Base-by-base conservation (phyloP, 2,888 invertebrate species). In the Leucoptera coffeella region DNA sequence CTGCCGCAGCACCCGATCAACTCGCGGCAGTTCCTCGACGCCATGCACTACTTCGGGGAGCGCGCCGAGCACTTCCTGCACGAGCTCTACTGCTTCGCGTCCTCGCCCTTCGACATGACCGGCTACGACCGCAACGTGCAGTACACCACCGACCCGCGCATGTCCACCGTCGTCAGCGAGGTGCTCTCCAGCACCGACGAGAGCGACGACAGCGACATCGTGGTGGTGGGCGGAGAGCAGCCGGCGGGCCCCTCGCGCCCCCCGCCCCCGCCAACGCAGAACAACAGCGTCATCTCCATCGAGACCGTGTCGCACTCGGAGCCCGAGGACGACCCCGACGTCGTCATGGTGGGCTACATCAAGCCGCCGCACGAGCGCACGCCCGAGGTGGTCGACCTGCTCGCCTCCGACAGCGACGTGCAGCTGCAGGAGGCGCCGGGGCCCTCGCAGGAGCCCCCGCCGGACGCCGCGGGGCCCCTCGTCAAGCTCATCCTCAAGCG, bases 1-100 rank as follows among this genome's bases (percentile, higher is more conserved):
- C 59, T 93, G 12, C 77, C 73, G 5, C 65, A 76, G 34, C 76
- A 80, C 42, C 78, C 86, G 43, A 75, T 85, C 32, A 72, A 67
- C 35, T 79, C 83, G 31, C 47, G 72, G 6, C 79, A 82, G 41
- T 91, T 94, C 55, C 76, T 79, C 20, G 75, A 79, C 22, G 67
- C 78, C 9, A 53, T 92, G 27, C 69, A 72, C 14, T 85, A 80
- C 47, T 71, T 92, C 33, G 79, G 81, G 12, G 60, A 69, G 1
- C 73, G 81, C 36, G 87, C 91, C 0, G 77, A 80, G 30, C 94
- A 94, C 53, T 95, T 95, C 49, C 75, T 89, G 15, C 92, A 94
- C 48, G 94, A 95, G 47, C 75, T 95, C 32, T 79, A 82, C 40
- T 81, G 80, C 49, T 95, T 85, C 59, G 90, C 94, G 15, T 75